Base-by-base conservation (phyloP, 2,797 vertebrate species). In the Arremon brunneinucha region DNA sequence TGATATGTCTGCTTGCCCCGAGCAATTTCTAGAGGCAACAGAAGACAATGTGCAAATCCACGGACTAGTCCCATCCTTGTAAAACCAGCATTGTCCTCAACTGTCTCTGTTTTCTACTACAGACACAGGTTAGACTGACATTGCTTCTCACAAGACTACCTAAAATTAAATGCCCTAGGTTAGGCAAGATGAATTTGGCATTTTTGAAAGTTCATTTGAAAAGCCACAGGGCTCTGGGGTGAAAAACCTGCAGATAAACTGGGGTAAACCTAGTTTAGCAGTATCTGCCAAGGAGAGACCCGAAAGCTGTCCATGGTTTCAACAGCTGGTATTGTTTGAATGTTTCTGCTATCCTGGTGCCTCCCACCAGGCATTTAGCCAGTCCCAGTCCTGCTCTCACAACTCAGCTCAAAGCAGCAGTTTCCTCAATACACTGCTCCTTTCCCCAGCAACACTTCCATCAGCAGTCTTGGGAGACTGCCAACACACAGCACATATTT, bases 401-500 rank as follows among this genome's bases (percentile, higher is more conserved):
- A 2, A 32, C 28, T 76, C 32, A 72, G 39, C 53, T 81, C 80
- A 78, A 59, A 88, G 76, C 37, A 69, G 39, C 2, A 2, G 9
- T 37, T 92, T 75, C 84, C 62, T 81, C 84, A 83, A 49, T 17
- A 37, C 0, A 1, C 35, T 30, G n/a, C 9, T 86, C 65, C 63
- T n/a, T 83, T 82, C 47, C 57, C 77, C 47, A 88, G 65, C 76
- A 74, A 72, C 46, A 80, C 46, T 90, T 78, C 62, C 65, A 81
- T 57, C 91, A 78, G 56, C 76, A 87, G 74, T 62, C 85, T n/a
- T 93, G 75, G 90, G 86, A 95, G 65, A 67, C 43, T 82, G 80
- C 76, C 85, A 96, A 41, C 3, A 23, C 41, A 44, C 43, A 34
- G 50, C 23, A 81, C 62, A 81, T 39, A 78, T 89, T 81, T 83